These are phyloP conservation scores for Hofmannophila pseudospretella DNA, from an alignment of 2,888 invertebrate species.

Conservation along the genomic window DNA sequence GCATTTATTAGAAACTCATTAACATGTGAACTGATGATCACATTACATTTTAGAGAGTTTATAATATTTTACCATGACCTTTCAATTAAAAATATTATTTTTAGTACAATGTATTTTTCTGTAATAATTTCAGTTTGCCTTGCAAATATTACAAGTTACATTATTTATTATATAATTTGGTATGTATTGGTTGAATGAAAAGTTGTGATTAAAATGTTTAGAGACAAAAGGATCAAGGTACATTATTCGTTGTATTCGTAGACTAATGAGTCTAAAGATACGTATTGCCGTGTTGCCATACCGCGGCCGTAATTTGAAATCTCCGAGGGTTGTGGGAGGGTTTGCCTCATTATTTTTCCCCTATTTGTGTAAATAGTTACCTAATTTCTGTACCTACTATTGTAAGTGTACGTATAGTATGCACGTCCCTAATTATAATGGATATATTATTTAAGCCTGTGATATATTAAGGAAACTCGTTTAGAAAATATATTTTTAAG, in stretches of 20 bases:
- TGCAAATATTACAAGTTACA: not conserved
- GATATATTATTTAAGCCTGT: constrained; percentile 74
- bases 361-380: constrained; percentile 77
- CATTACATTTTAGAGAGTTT: not conserved
- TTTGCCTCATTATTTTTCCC: constrained; percentile 76
- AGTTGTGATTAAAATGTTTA: constrained; percentile 17
- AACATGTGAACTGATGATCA: not conserved
- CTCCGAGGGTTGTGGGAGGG: constrained; percentile 77
- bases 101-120: not conserved
- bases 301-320: constrained; percentile 65
- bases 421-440: constrained; percentile 72
- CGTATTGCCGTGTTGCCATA: constrained; percentile 45
- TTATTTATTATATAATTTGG: not conserved
- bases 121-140: not conserved
- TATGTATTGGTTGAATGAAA: not conserved
- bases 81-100: not conserved
- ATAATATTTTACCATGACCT: not conserved
- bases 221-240: constrained; percentile 41
- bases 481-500: constrained; percentile 61
- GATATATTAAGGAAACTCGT: constrained; percentile 71
- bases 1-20: constrained; percentile 18
- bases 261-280: constrained; percentile 53
- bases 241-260: constrained; percentile 33
- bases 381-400: constrained; percentile 66
- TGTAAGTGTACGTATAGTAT: constrained; percentile 70